Percentiles rank a stretch among this genome's conserved stretches.
phyloP scores from a whole-genome alignment of 2,113 vertebrate species.

The Boulengeromyrus knoepffleri region DNA sequence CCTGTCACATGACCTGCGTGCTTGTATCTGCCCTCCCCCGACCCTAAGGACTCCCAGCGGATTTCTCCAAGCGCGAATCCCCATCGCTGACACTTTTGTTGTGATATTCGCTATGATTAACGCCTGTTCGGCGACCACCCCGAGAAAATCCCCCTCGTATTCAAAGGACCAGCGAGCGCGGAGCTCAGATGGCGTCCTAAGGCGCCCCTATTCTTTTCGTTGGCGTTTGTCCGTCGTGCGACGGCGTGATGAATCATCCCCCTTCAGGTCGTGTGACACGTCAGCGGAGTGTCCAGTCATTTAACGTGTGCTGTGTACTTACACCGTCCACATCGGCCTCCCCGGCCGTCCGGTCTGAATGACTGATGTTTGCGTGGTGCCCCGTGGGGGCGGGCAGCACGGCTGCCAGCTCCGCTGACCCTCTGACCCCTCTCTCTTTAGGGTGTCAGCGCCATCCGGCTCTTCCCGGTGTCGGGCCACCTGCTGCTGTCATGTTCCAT shows the following conservation, averaged over 20 bases:
- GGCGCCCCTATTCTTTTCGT: not conserved
- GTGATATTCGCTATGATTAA: not conserved
- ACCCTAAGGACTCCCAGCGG: no score
- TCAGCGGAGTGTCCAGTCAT: not conserved
- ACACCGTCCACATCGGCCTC: not conserved
- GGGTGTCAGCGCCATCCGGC: slow-evolving; percentile 92
- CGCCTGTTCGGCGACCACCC: no score
- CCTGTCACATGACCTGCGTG: no score
- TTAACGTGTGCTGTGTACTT: not conserved
- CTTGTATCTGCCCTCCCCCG: no score
- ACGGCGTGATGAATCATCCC: no score
- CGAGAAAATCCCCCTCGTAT: not conserved
- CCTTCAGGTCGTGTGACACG: not conserved
- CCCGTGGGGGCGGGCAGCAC: not conserved
- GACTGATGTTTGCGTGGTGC: not conserved
- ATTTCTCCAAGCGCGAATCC: not conserved
- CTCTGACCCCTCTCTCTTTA: slow-evolving; percentile 42
- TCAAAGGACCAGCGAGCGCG: not conserved
- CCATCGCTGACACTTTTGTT: not conserved
- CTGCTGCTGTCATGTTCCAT: slow-evolving; percentile 88
- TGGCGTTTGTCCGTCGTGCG: not conserved
- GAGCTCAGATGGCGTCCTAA: not conserved
- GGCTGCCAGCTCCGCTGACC: not conserved
- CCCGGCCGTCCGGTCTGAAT: not conserved
- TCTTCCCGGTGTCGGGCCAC: slow-evolving; percentile 90